Conservation (phyloP, 2,797 vertebrate genomes). For the Centroberyx gerrardi region DNA sequence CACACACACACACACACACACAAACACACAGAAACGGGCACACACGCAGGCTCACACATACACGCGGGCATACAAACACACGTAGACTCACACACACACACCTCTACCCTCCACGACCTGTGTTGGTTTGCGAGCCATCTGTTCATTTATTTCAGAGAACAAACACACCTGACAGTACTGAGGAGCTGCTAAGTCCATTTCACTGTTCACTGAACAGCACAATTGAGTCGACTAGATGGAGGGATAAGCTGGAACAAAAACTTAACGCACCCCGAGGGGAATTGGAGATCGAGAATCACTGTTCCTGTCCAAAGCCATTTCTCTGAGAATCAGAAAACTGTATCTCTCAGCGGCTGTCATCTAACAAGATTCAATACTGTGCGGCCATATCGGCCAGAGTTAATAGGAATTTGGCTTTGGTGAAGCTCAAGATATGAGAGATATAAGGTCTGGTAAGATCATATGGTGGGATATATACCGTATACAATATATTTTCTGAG, state of each 20-base stretch:
- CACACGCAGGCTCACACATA: constrained; percentile 21
- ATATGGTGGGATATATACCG: background rate
- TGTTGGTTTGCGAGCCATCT: constrained; percentile 77
- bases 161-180: constrained; percentile 84
- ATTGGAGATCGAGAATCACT: constrained; percentile 78
- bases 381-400: constrained; percentile 47
- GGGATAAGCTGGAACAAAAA: constrained; percentile 85
- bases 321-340: constrained; percentile 79
- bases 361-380: constrained; percentile 67
- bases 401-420: constrained; percentile 61
- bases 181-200: constrained; percentile 85
- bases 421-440: constrained; percentile 30
- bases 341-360: constrained; percentile 69
- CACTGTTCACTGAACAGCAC: constrained; percentile 85
- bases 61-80: background rate
- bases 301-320: constrained; percentile 81
- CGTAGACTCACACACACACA: constrained; percentile 38
- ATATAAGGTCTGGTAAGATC: constrained; percentile 37
- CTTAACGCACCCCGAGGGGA: constrained; percentile 74
- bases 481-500: constrained; percentile 8
- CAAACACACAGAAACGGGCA: constrained; percentile 6
- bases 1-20: constrained; percentile 9
- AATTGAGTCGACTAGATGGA: constrained; percentile 84
- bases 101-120: constrained; percentile 56
- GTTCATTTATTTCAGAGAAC: constrained; percentile 85